These are phyloP conservation scores for Andinoacara biseriatus DNA, from an alignment of 2,113 vertebrate genomes.

Conservation along the genomic window DNA sequence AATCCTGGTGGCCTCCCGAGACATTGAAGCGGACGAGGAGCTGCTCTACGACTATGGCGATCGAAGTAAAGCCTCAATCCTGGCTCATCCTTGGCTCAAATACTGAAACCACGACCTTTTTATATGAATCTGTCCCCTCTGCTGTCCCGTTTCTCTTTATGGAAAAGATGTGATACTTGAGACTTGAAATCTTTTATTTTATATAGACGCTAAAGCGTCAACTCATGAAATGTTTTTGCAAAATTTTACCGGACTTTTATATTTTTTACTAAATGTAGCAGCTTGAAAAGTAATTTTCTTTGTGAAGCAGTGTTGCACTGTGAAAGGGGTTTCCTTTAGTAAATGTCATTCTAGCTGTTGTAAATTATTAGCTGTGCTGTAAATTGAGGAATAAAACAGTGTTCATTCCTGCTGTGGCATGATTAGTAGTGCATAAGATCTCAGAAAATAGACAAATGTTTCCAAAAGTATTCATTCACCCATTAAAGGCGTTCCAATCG, in stretches of 20 bases:
- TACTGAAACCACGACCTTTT: constrained; percentile 65
- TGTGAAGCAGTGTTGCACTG: neutral
- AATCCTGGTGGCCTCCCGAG: constrained; percentile 90
- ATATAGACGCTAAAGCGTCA: constrained; percentile 70
- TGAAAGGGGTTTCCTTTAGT: constrained; percentile 4
- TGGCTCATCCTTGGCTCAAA: constrained; percentile 94
- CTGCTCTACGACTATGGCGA: constrained; percentile 96
- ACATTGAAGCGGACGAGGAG: constrained; percentile 90
- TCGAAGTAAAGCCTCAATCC: constrained; percentile 89
- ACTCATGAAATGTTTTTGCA: constrained; percentile 66
- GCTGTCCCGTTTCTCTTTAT: neutral
- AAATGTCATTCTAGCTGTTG: constrained; percentile 27
- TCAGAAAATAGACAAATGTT: neutral
- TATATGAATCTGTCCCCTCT: constrained; percentile 7
- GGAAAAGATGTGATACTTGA: neutral
- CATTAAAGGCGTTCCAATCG: too few relatives aligned
- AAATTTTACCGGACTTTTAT: constrained; percentile 64
- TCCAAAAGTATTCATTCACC: too few relatives aligned
- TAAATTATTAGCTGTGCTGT: constrained; percentile 55
- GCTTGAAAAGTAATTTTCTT: constrained; percentile 2
- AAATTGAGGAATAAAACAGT: constrained; percentile 59
- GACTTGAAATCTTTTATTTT: constrained; percentile 57
- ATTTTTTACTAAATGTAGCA: constrained; percentile 26
- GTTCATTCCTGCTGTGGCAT: neutral
- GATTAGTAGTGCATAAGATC: neutral